These are phyloP conservation scores for Psittacula echo DNA, from an alignment of 2,797 vertebrate species.

Conservation along the genomic window DNA sequence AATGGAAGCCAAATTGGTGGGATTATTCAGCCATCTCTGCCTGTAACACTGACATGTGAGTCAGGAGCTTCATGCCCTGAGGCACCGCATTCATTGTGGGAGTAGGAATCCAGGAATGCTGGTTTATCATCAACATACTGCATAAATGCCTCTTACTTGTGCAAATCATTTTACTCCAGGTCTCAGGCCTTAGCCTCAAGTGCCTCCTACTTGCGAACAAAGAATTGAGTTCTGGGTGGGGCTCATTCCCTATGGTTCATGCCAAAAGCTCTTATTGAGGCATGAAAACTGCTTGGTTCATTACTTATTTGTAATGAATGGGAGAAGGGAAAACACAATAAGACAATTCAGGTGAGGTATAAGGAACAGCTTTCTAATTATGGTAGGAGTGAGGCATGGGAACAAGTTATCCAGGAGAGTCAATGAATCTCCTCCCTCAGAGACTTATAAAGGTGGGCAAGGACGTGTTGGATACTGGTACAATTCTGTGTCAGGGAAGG, in stretches of 20 bases:
- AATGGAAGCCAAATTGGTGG: constrained; percentile 3
- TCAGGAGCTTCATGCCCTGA: constrained; percentile 40
- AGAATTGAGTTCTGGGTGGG: not conserved
- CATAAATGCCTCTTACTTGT: not conserved
- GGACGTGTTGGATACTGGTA: not conserved
- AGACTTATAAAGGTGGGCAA: not conserved
- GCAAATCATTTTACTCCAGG: not conserved
- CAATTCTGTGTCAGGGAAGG: not conserved
- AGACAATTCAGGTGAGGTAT: not conserved
- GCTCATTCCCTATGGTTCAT: not conserved
- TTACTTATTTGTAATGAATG: not conserved
- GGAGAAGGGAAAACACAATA: not conserved
- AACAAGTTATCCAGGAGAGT: not conserved
- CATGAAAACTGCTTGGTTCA: not conserved
- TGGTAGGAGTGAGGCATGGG: not conserved
- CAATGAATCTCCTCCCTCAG: not conserved
- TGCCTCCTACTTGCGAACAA: not conserved
- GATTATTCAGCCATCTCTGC: constrained; percentile 52
- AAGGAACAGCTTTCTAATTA: not conserved
- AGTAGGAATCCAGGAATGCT: not conserved
- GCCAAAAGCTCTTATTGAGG: not conserved
- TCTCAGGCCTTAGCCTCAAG: not conserved
- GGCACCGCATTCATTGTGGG: constrained; percentile 9
- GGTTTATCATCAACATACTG: constrained; percentile 6
- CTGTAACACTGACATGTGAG: constrained; percentile 4